phyloP scores from a whole-genome alignment of 1,140 invertebrate genomes.

The Bombus affinis region DNA sequence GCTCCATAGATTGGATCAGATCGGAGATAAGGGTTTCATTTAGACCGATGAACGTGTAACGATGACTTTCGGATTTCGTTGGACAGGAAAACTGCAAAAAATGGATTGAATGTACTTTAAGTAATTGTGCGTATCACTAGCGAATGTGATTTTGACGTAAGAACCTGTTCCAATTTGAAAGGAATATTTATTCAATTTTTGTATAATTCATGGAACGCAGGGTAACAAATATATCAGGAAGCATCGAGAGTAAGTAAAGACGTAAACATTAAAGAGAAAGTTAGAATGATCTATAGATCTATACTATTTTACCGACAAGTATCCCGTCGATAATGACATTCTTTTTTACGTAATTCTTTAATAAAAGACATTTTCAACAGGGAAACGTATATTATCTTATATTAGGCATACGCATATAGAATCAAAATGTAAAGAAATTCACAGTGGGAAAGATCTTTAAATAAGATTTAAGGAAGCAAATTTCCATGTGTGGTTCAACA shows the following conservation, averaged over 20 bases:
- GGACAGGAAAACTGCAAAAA: background rate
- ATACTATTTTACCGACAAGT: slow-evolving; percentile 30
- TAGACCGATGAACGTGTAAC: background rate
- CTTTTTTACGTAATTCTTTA: background rate
- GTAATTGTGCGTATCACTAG: too few relatives aligned
- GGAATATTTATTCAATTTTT: background rate
- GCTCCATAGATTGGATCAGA: background rate
- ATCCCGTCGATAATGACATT: slow-evolving; percentile 44
- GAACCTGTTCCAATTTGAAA: background rate
- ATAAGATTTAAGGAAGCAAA: background rate
- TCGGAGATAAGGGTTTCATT: background rate
- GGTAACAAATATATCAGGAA: background rate
- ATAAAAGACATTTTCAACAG: background rate
- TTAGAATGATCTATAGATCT: background rate
- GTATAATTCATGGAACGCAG: background rate
- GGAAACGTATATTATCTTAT: too few relatives aligned
- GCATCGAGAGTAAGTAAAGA: background rate
- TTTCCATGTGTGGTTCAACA: background rate
- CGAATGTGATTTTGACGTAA: background rate
- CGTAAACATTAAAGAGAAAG: background rate
- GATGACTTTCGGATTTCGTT: slow-evolving; percentile 22
- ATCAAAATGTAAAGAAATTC: too few relatives aligned
- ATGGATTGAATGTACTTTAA: background rate
- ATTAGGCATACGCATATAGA: background rate
- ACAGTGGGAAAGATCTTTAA: background rate